Evolutionary conservation across 2,797 vertebrate species (phyloP), one percentile per base, ranked within the genome.

Genomic region (Labroides dimidiatus): DNA sequence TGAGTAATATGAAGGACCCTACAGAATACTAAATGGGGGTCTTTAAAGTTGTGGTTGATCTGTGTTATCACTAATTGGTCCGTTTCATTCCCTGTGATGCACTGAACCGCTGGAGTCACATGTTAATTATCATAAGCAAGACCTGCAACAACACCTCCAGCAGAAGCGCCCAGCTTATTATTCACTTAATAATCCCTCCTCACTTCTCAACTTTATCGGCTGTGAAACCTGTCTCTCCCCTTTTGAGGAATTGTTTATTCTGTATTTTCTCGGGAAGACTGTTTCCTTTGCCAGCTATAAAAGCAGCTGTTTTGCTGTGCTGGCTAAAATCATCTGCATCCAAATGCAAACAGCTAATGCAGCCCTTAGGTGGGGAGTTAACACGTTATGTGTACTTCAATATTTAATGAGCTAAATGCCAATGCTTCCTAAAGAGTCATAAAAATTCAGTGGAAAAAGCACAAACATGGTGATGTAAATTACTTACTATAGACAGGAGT

Each of bases 341-440:
- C 61, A 54, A 56, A 74, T 68, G 64, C 50, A 78, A 80, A 63
- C 54, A 71, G 78, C 76, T 77, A 84, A 71, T 75, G 79, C 72
- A 60, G 77, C 71, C 81, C 84, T 82, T 69, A 77, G 75, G 81
- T 84, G 57, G 37, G 62, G 49, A 72, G 67, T 75, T 78, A 78
- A 67, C 70, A 64, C 52, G 64, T 75, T 83, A 78, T 82, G 67
- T 89, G 62, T 74, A 69, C 87, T 91, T 88, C 73, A 75, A 74
- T 85, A 84, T 91, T 87, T 88, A 89, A 92, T 89, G 81, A 91
- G 80, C 72, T 59, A 72, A 80, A 84, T 62, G 69, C 75, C 79
- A 65, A 45, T 53, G 77, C 36, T 27, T 74, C 68, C 53, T 64
- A 75, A 61, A 49, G 45, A 57, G 58, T 42, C 49, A 15, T 72